Conservation (phyloP, 1,140 invertebrate species). For the Brachionus manjavacas region DNA sequence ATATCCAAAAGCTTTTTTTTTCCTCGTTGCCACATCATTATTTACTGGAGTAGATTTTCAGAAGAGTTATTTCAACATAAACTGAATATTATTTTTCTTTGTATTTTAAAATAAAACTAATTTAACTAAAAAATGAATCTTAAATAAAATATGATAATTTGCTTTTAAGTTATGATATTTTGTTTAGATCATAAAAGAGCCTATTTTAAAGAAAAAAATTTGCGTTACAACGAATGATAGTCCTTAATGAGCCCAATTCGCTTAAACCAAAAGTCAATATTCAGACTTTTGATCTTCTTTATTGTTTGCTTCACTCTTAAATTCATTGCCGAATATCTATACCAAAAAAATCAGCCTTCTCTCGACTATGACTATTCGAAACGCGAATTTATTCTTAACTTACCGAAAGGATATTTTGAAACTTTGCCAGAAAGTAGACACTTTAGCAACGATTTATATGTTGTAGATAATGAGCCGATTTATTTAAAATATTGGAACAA, state of each 20-base stretch:
- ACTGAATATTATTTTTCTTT: not conserved
- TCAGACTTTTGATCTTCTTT: not conserved
- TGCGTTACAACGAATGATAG: not conserved
- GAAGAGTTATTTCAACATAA: not conserved
- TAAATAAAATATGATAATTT: conserved; percentile 6
- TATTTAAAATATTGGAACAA: not conserved
- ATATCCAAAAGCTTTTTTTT: too few species aligned
- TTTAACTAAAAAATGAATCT: not conserved
- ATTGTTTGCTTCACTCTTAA: not conserved
- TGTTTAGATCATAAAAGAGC: not conserved
- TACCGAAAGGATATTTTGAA: not conserved
- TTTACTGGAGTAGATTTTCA: not conserved
- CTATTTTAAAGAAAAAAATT: not conserved
- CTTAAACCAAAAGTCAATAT: not conserved
- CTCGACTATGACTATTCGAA: not conserved
- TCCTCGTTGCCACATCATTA: not conserved
- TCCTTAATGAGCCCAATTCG: conserved; percentile 1
- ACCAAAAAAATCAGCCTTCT: not conserved
- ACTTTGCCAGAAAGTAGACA: not conserved
- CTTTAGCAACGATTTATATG: not conserved
- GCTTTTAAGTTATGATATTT: not conserved
- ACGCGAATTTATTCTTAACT: not conserved
- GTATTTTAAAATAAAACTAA: not conserved
- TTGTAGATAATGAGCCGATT: not conserved
- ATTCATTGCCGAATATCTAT: not conserved